phyloP scores from a whole-genome alignment of 2,888 invertebrate species.

The Macrosoma leucophasiata region DNA sequence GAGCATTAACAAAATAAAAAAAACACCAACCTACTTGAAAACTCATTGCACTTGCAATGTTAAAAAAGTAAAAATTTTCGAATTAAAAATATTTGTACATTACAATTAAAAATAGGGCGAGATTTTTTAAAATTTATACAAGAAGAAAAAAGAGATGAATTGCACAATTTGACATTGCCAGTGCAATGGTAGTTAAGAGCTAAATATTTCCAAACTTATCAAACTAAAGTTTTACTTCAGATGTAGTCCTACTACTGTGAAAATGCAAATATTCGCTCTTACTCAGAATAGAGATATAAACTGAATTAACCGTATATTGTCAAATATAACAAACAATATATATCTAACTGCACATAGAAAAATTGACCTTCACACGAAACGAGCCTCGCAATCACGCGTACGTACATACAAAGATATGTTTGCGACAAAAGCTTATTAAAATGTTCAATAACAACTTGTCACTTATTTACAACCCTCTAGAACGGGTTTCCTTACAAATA shows the following conservation, averaged over 20 bases:
- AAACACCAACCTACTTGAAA: conserved; percentile 39
- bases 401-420: conserved; percentile 64
- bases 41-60: conserved; percentile 37
- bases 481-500: conserved; percentile 44
- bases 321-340: conserved; percentile 17
- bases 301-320: conserved; percentile 23
- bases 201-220: conserved; percentile 50
- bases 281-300: conserved; percentile 27
- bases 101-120: conserved; percentile 8
- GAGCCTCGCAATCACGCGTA: conserved; percentile 46
- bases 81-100: conserved; percentile 37
- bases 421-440: conserved; percentile 69
- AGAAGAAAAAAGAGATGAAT: conserved; percentile 20
- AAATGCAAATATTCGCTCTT: conserved; percentile 34
- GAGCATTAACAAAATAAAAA: conserved; percentile 71
- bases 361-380: conserved; percentile 38
- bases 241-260: conserved; percentile 36
- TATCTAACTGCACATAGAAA: conserved; percentile 22
- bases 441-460: conserved; percentile 41
- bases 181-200: conserved; percentile 36
- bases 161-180: conserved; percentile 42
- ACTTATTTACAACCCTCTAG: conserved; percentile 42
- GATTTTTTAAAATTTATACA: conserved; percentile 9
- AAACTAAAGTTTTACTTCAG: conserved; percentile 55
- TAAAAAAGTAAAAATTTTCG: too few relatives aligned